phyloP scores from a whole-genome alignment of 2,797 vertebrate genomes.

The Phoebastria nigripes region DNA sequence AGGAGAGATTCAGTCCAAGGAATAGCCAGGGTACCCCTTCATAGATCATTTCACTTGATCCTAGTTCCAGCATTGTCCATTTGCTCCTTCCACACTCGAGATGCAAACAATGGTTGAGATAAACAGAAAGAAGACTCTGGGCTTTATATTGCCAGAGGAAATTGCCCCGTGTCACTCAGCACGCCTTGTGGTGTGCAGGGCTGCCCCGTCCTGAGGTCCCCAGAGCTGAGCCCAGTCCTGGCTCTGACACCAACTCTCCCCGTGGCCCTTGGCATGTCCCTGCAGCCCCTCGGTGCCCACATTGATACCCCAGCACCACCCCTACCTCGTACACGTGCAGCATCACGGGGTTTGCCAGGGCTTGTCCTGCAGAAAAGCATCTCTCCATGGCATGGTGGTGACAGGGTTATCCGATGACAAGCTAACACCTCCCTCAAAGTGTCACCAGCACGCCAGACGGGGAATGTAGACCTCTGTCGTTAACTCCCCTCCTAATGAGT shows the following conservation, averaged over 20 bases:
- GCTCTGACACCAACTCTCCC: not conserved
- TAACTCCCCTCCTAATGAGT: not conserved
- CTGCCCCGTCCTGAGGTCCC: not conserved
- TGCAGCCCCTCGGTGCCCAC: not conserved
- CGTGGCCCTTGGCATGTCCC: not conserved
- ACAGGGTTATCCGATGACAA: not conserved
- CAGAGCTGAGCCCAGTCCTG: not conserved
- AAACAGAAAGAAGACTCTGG: not conserved
- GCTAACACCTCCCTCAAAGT: not conserved
- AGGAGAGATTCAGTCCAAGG: not conserved
- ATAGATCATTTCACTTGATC: not conserved
- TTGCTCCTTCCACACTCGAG: not conserved
- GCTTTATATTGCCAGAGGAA: not conserved
- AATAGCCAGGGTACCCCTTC: not conserved
- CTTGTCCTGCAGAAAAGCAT: not conserved
- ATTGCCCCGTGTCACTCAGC: rapidly evolving
- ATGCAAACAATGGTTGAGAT: not conserved
- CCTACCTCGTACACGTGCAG: not conserved
- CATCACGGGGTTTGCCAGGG: rapidly evolving
- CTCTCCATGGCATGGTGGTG: not conserved
- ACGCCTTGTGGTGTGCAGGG: rapidly evolving
- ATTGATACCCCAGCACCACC: not conserved
- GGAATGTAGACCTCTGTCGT: not conserved
- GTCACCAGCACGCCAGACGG: not conserved
- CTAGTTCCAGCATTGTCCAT: not conserved